These are phyloP conservation scores for Ennomos erosarius DNA, from an alignment of 2,888 invertebrate species.

Conservation along the genomic window DNA sequence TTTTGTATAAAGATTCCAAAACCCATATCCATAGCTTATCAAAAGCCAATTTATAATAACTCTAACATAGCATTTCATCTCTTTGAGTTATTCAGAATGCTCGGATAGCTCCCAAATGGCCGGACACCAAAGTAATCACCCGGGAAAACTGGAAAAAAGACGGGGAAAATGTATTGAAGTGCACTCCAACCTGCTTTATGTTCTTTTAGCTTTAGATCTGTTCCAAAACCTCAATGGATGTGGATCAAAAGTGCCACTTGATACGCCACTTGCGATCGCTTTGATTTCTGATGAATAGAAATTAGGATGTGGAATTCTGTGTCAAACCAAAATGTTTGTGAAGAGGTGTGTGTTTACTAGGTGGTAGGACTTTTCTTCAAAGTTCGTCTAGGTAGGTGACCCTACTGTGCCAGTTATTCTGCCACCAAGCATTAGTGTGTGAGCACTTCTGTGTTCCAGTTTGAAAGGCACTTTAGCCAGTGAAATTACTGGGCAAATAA, in stretches of 20 bases:
- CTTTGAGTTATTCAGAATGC: conserved; percentile 31
- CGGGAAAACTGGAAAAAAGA: conserved; percentile 24
- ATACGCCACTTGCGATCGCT: conserved; percentile 29
- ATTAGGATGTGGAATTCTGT: conserved; percentile 34
- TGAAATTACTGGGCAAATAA: too few species aligned
- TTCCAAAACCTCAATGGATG: conserved; percentile 48
- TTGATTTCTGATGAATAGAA: conserved; percentile 34
- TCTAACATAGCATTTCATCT: conserved; percentile 24
- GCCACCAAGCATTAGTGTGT: too few species aligned
- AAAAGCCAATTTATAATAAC: conserved; percentile 32
- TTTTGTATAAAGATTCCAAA: background rate
- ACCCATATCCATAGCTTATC: conserved; percentile 4
- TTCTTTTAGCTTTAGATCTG: conserved; percentile 33
- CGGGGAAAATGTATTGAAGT: conserved; percentile 49
- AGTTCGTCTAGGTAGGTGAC: too few species aligned
- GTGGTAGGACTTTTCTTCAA: too few species aligned
- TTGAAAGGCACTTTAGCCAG: too few species aligned
- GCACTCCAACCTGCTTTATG: conserved; percentile 41
- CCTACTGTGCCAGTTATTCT: too few species aligned
- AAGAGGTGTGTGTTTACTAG: too few species aligned
- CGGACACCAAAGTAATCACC: conserved; percentile 42
- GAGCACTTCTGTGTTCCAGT: too few species aligned
- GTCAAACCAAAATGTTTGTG: conserved; percentile 18
- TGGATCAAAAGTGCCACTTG: conserved; percentile 54
- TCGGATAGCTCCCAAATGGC: conserved; percentile 35